Base-by-base conservation (phyloP, 2,888 invertebrate genomes). In the Acheta domesticus region DNA sequence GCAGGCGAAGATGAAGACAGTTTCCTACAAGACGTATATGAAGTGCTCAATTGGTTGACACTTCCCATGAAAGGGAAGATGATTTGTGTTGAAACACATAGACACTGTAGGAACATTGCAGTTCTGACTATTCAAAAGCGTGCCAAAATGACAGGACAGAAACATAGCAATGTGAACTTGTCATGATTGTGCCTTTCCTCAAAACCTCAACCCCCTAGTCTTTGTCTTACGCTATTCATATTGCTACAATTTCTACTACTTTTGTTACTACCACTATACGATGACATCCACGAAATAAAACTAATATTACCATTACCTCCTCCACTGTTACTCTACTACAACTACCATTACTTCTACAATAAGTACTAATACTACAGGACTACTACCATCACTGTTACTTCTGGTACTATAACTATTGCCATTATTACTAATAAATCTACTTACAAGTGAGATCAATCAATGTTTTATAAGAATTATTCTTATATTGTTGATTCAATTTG, bases 1-100 rank as follows among this genome's bases (percentile, higher is more conserved):
- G 83, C 79, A 83, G 84, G 48, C 83, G 84, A 82, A 84, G 83
- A 83, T 82, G 81, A 82, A 80, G 79, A 49, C 75, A 75, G 48
- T 16, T 49, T 48, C 11, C 73, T 36, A 19, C 16, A 21, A 36
- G 12, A 48, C 76, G n/a, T 19, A n/a, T 36, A 23, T 75, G 48
- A 77, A 73, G 73, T 80, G 80, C 80, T 80, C 80, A 81, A 80
- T 36, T 20, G 20, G 36, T 23, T 12, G 8, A 48, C 36, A 48
- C 76, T 48, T 76, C 76, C 76, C 23, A 23, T 48, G n/a, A 16
- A 48, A 36, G 48, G 76, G 19, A n/a, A 36, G 19, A 14, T 16
- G 36, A 76, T 48, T 36, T 23, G 76, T 76, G 19, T 48, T 12
- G 20, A 19, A 21, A 23, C 14, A 20, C 73, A 73, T 8, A n/a